Evolutionary conservation across 2,113 vertebrate species (phyloP).

Genomic region (Antechinus stuartii): DNA sequence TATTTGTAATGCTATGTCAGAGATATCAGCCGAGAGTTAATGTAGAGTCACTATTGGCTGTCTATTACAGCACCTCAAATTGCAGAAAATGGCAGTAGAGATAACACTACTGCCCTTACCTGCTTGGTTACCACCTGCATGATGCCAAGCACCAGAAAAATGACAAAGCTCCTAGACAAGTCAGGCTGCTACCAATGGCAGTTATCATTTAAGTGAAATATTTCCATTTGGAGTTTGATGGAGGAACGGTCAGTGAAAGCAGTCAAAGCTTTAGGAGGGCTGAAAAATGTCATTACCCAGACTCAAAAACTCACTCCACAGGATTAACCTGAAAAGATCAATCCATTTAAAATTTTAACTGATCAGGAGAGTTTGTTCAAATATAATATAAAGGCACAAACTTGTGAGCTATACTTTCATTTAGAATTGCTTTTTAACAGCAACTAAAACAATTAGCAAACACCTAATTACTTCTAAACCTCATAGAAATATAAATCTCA

Average conservation of each 20-base stretch:
- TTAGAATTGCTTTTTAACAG: slow-evolving; percentile 56
- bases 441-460: neutral
- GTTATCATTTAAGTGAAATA: slow-evolving; percentile 64
- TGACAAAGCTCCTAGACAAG: neutral
- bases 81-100: slow-evolving; percentile 24
- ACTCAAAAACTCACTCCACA: slow-evolving; percentile 62
- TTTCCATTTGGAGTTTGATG: slow-evolving; percentile 45
- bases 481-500: slow-evolving; percentile 6
- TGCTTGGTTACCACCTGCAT: slow-evolving; percentile 31
- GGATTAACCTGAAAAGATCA: slow-evolving; percentile 62
- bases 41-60: neutral
- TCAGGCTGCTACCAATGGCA: neutral
- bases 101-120: neutral
- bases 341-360: slow-evolving; percentile 60
- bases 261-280: slow-evolving; percentile 44
- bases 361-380: slow-evolving; percentile 60
- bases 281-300: slow-evolving; percentile 45
- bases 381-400: slow-evolving; percentile 73
- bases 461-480: slow-evolving; percentile 47
- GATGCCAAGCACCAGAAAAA: slow-evolving; percentile 40
- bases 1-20: slow-evolving; percentile 7
- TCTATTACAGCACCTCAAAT: neutral
- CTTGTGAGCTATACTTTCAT: slow-evolving; percentile 45
- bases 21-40: slow-evolving; percentile 9
- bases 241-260: slow-evolving; percentile 54